Conservation (phyloP, 2,888 invertebrate genomes). For the Molorchus minor region DNA sequence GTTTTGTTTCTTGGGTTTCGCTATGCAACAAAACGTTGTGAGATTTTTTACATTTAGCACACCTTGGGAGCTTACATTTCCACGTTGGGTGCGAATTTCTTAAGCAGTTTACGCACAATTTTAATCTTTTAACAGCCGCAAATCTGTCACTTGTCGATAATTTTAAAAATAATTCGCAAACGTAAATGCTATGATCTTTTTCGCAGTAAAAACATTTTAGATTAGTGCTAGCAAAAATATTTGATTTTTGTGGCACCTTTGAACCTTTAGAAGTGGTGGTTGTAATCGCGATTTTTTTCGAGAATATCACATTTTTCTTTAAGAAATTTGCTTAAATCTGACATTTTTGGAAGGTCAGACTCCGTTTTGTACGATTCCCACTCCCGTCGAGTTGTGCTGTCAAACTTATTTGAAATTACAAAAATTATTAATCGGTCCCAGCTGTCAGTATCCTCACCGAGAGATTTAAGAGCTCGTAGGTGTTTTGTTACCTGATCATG, state of each 20-base stretch:
- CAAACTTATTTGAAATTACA: slow-evolving; percentile 14
- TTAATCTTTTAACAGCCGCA: slow-evolving; percentile 16
- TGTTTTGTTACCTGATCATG: slow-evolving; percentile 4
- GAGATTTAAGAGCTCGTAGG: slow-evolving; percentile 4
- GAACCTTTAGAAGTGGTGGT: too few species aligned
- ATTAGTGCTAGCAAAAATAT: neutral
- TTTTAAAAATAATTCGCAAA: neutral
- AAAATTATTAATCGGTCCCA: slow-evolving; percentile 9
- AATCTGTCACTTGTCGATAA: neutral
- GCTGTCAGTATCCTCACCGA: neutral
- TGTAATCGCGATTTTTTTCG: too few species aligned
- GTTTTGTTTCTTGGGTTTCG: neutral
- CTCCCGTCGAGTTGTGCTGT: slow-evolving; percentile 11
- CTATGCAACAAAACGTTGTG: slow-evolving; percentile 10
- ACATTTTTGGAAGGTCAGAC: neutral
- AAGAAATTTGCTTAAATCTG: slow-evolving; percentile 5
- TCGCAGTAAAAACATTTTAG: slow-evolving; percentile 1
- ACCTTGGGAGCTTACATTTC: slow-evolving; percentile 1
- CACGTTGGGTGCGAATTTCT: neutral
- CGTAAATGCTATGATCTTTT: neutral
- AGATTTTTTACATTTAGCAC: slow-evolving; percentile 9
- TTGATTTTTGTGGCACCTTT: neutral
- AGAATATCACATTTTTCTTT: neutral
- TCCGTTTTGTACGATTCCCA: slow-evolving; percentile 6
- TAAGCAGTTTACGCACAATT: slow-evolving; percentile 15